Conservation (phyloP, 2,888 invertebrate genomes). For the Mylabris sibirica region DNA sequence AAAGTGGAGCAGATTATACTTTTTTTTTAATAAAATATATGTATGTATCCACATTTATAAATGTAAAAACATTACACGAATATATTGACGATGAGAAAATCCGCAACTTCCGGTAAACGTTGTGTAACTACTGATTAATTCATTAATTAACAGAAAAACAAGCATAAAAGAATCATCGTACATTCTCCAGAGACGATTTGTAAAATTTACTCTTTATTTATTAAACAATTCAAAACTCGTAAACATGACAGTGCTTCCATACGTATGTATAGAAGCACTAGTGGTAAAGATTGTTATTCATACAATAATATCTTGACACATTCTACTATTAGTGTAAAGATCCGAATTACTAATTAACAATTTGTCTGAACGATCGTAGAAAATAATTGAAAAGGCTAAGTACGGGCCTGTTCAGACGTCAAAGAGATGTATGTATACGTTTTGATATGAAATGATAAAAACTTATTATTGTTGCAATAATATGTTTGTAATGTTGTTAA, state of each 20-base stretch:
- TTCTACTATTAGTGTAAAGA: too few relatives aligned
- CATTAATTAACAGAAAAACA: not conserved
- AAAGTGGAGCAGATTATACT: conserved; percentile 44
- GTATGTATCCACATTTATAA: not conserved
- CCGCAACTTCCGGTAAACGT: conserved; percentile 1
- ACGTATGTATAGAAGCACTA: too few relatives aligned
- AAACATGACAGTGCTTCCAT: not conserved
- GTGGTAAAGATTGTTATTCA: too few relatives aligned
- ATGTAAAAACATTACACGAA: conserved; percentile 1
- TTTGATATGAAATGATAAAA: conserved; percentile 15
- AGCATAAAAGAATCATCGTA: not conserved
- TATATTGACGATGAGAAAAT: conserved; percentile 5
- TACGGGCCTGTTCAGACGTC: not conserved
- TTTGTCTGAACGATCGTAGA: not conserved
- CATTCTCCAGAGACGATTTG: not conserved
- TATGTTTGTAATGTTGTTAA: conserved; percentile 31
- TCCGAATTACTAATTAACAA: not conserved
- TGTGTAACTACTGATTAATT: conserved; percentile 6
- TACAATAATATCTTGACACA: too few relatives aligned
- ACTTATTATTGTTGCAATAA: conserved; percentile 27
- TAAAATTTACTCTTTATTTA: not conserved
- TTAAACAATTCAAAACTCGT: not conserved
- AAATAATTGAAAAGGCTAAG: not conserved
- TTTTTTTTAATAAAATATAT: conserved; percentile 21
- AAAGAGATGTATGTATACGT: not conserved